Base-by-base conservation (phyloP, 2,888 invertebrate species). In the Anticlea derivata region DNA sequence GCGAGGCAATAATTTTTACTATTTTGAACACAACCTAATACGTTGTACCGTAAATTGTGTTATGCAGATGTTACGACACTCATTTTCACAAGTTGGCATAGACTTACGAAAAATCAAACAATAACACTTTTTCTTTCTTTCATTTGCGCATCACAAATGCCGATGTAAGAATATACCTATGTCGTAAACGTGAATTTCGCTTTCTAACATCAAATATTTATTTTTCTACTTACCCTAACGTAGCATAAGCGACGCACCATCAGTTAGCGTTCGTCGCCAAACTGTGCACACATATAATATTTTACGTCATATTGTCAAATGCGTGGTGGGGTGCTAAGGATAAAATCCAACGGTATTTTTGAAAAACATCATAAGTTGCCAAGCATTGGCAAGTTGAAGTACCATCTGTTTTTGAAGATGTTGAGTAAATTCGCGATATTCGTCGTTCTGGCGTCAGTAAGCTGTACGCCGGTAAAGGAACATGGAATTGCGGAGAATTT, bases 121-220 rank as follows among this genome's bases (percentile, higher is more conserved):
- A 79, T 82, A 81, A 68, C 83, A 89, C 90, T 90, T 87, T 90
- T 90, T 89, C 89, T 89, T 86, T 88, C 88, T 73, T 82, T 83
- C 81, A 84, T 89, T 87, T 86, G 65, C 85, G 83, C 72, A 73
- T 79, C 78, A 78, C 75, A 83, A 78, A 77, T 68, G 65, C 68
- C 71, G 67, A 58, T 68, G 64, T 74, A 79, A 75, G 74, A 74
- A 73, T 76, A 68, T 61, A 68, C 77, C 73, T 81, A 76, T 83
- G 81, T 78, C 75, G 78, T 80, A 79, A 81, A 83, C 68, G 73
- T 80, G 82, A 86, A 87, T 84, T 76, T 75, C 85, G 82, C 90
- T 90, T 90, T 90, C 90, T 89, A 87, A 78, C 80, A 83, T 75
- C 73, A 77, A 89, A 90, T 89, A 90, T 90, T 90, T 88, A 78